Conservation (phyloP, 1,140 invertebrate genomes). For the Hylaeus volcanicus region DNA sequence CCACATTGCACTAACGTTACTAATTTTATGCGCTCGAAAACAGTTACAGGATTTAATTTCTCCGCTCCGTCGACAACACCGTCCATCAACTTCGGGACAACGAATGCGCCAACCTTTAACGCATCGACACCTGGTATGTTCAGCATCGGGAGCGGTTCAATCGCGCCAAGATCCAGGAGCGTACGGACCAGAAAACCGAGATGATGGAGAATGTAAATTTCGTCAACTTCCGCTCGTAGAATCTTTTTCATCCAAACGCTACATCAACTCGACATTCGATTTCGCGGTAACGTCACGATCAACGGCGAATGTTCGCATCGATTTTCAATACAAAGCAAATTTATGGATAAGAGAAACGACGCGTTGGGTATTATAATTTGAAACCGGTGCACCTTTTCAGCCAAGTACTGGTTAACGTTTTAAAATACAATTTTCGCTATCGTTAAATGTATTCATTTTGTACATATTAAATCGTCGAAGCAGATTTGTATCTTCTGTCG, state of each 20-base stretch:
- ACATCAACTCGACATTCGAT: background rate
- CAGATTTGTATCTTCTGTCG: constrained; percentile 1
- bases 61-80: constrained; percentile 62
- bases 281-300: background rate
- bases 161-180: constrained; percentile 72
- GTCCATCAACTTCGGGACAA: constrained; percentile 61
- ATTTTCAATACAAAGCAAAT: background rate
- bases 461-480: constrained; percentile 31
- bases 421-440: constrained; percentile 27
- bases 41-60: constrained; percentile 72
- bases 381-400: background rate
- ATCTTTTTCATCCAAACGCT: constrained; percentile 11
- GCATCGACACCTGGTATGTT: constrained; percentile 74
- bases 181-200: constrained; percentile 72
- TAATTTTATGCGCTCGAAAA: constrained; percentile 1
- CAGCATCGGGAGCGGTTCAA: constrained; percentile 78
- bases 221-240: constrained; percentile 6
- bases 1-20: background rate
- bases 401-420: constrained; percentile 9
- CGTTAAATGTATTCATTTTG: constrained; percentile 39
- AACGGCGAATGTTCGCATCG: background rate
- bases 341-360: background rate
- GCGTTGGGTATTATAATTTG: background rate
- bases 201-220: constrained; percentile 78
- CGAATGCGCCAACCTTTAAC: constrained; percentile 61